A percentile compares a stretch with the other conserved stretches of the same genome.
phyloP scores from a whole-genome alignment of 2,113 vertebrate species.

The Gobius niger region DNA sequence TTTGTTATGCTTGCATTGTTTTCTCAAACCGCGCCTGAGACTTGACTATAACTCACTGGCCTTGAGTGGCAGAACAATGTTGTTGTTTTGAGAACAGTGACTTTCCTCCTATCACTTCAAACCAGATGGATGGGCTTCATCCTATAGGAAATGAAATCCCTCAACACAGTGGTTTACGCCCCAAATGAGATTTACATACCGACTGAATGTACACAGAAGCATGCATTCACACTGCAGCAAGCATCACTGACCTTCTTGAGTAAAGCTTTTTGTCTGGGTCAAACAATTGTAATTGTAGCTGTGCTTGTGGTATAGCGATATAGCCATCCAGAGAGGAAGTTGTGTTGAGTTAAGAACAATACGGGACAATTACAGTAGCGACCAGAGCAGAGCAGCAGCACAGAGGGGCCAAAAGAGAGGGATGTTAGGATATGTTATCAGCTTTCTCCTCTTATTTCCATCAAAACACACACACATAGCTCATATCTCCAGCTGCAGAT shows the following conservation, averaged over 20 bases:
- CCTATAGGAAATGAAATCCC: slow-evolving; percentile 39
- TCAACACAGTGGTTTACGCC: slow-evolving; percentile 18
- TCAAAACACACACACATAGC: slow-evolving; percentile 27
- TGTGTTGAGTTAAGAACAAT: slow-evolving; percentile 31
- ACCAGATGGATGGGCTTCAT: slow-evolving; percentile 20
- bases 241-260: neutral
- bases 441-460: slow-evolving; percentile 34
- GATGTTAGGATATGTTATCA: slow-evolving; percentile 24
- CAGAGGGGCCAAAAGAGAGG: neutral
- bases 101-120: slow-evolving; percentile 22
- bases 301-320: neutral
- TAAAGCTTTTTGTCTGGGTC: neutral
- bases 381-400: neutral
- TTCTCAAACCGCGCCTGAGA: slow-evolving; percentile 4
- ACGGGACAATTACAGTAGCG: slow-evolving; percentile 21
- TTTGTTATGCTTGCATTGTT: slow-evolving; percentile 1
- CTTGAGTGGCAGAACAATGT: slow-evolving; percentile 52
- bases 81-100: slow-evolving; percentile 39
- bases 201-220: neutral
- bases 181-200: neutral
- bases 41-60: slow-evolving; percentile 28
- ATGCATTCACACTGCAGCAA: neutral
- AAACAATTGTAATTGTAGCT: slow-evolving; percentile 40
- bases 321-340: slow-evolving; percentile 24
- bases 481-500: slow-evolving; percentile 23